Evolutionary conservation across 2,113 vertebrate genomes (phyloP).

Genomic region (Petroica traversi): DNA sequence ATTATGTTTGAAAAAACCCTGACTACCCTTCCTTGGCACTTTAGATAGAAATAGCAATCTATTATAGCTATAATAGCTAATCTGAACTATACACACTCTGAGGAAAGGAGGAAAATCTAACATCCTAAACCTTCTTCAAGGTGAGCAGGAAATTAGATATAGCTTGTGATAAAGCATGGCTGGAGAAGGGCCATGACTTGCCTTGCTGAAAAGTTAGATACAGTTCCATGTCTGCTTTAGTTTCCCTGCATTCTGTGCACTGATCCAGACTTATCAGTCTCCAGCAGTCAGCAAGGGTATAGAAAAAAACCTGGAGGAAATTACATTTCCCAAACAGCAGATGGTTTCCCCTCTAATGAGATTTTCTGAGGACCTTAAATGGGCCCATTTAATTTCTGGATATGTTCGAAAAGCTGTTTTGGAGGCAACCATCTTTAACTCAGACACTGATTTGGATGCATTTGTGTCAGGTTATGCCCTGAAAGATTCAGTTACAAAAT

Average conservation of each 20-base stretch:
- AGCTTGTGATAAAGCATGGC: background rate
- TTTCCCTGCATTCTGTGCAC: background rate
- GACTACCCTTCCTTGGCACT: background rate
- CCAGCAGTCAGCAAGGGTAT: background rate
- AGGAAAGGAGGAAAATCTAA: background rate
- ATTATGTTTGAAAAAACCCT: background rate
- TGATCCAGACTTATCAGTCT: background rate
- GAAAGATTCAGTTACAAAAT: background rate
- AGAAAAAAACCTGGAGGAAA: background rate
- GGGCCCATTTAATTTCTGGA: background rate
- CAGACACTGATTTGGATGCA: fast-evolving
- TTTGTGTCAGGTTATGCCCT: background rate
- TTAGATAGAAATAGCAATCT: background rate
- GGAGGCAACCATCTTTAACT: background rate
- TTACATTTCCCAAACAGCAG: background rate
- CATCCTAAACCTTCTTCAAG: background rate
- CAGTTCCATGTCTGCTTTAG: background rate
- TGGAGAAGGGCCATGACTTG: background rate
- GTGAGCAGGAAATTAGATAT: background rate
- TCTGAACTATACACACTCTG: background rate
- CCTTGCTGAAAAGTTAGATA: background rate
- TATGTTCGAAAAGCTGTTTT: background rate
- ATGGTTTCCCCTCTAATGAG: background rate
- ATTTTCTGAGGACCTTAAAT: background rate
- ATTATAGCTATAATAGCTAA: background rate